phyloP scores from a whole-genome alignment of 2,797 vertebrate species.

The Pelobates cultripes region DNA sequence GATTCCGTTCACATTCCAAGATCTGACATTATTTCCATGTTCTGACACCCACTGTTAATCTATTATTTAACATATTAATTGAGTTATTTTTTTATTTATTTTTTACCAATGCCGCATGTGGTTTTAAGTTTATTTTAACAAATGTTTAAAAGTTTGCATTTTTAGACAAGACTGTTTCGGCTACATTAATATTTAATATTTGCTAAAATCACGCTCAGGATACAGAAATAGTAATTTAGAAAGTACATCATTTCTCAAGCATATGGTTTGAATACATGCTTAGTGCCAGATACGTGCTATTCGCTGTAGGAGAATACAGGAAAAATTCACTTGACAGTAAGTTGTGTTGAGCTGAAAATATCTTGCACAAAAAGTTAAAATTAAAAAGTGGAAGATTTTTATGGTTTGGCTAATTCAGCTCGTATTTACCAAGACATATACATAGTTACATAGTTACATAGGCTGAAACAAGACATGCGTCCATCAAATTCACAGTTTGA shows the following conservation, averaged over 20 bases:
- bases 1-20: conserved; percentile 3
- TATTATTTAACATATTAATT: conserved; percentile 46
- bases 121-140: conserved; percentile 40
- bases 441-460: too few species aligned
- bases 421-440: too few species aligned
- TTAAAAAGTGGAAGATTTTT: too few species aligned
- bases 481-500: too few species aligned
- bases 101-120: conserved; percentile 11
- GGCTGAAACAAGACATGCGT: too few species aligned
- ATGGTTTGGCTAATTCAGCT: too few species aligned
- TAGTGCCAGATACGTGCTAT: conserved; percentile 5
- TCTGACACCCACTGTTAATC: conserved; percentile 30
- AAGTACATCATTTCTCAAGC: neutral
- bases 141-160: conserved; percentile 47
- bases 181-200: conserved; percentile 30
- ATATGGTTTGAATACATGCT: conserved; percentile 42
- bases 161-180: conserved; percentile 35
- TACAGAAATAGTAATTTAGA: neutral
- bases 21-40: conserved; percentile 32
- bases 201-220: neutral
- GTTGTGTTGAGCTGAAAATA: too few species aligned
- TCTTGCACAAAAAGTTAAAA: too few species aligned
- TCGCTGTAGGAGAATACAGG: neutral
- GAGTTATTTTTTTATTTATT: neutral
- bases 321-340: too few species aligned